Percentiles rank a stretch among this genome's conserved stretches.
These are phyloP conservation scores for Lordiphosa andalusiaca DNA, from an alignment of 2,888 invertebrate species.

Conservation along the genomic window DNA sequence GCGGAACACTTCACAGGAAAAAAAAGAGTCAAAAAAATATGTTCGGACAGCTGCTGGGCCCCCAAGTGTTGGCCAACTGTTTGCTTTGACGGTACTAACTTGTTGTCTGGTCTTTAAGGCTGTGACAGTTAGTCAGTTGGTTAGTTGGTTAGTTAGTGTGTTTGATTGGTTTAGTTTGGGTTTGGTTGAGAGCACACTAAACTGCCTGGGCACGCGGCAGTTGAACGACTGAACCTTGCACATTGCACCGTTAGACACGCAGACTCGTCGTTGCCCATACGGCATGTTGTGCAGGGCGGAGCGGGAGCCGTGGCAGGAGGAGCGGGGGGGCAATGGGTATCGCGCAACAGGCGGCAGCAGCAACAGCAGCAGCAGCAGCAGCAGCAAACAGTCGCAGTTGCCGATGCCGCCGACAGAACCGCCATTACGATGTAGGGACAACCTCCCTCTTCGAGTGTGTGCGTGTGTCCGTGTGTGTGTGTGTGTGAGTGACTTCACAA, in stretches of 20 bases:
- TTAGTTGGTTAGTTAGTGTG: background rate
- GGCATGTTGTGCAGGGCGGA: too few species aligned
- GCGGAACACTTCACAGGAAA: constrained; percentile 40
- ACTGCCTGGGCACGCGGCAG: constrained; percentile 80
- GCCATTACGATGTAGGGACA: constrained; percentile 7
- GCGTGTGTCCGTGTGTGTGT: constrained; percentile 4
- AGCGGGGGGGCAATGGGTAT: constrained; percentile 23
- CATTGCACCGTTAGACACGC: constrained; percentile 66
- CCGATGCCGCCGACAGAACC: constrained; percentile 20
- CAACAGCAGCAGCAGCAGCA: constrained; percentile 26
- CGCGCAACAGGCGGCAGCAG: constrained; percentile 58
- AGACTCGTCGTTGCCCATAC: constrained; percentile 45
- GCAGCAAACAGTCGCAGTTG: constrained; percentile 15
- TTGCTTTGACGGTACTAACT: constrained; percentile 2
- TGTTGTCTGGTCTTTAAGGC: background rate
- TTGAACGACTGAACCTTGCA: constrained; percentile 79
- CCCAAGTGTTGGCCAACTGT: background rate
- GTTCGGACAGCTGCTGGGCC: constrained; percentile 5
- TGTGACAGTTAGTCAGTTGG: background rate
- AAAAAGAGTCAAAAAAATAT: constrained; percentile 32
- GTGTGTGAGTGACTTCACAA: constrained; percentile 21
- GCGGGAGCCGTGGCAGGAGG: constrained; percentile 3
- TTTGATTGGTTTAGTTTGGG: constrained; percentile 16
- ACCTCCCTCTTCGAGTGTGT: background rate
- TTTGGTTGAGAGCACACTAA: constrained; percentile 64